Conservation (phyloP, 1,140 invertebrate species). For the Antheraea pernyi region DNA sequence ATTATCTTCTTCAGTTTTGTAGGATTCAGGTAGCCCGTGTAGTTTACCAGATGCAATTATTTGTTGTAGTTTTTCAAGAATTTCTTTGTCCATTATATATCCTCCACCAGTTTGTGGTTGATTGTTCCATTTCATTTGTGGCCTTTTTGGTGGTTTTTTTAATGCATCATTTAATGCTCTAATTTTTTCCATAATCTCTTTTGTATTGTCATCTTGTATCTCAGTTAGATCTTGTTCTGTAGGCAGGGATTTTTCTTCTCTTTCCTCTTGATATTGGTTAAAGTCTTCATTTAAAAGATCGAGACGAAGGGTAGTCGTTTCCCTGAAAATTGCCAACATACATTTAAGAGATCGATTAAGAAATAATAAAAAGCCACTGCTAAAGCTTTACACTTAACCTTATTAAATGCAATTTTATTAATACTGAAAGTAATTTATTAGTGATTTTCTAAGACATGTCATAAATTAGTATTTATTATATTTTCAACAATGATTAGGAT, state of each 20-base stretch:
- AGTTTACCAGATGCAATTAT: conserved; percentile 56
- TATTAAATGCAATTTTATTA: not conserved
- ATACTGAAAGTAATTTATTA: not conserved
- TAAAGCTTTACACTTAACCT: not conserved
- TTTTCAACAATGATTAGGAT: not conserved
- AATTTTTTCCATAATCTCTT: conserved; percentile 64
- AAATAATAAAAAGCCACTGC: not conserved
- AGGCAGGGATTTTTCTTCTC: conserved; percentile 43
- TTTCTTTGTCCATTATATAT: conserved; percentile 49
- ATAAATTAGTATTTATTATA: not conserved
- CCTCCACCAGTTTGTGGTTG: conserved; percentile 33
- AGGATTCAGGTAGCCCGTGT: conserved; percentile 22
- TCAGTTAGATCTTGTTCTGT: conserved; percentile 34
- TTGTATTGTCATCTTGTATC: conserved; percentile 30
- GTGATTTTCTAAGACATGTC: not conserved
- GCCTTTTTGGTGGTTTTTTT: conserved; percentile 42
- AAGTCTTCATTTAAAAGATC: conserved; percentile 14
- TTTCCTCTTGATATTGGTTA: conserved; percentile 13
- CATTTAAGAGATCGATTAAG: not conserved
- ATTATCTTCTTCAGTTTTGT: conserved; percentile 33
- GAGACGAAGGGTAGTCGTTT: conserved; percentile 14
- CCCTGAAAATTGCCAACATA: conserved; percentile 39
- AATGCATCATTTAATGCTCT: conserved; percentile 57
- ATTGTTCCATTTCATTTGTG: conserved; percentile 39
- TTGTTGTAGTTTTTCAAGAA: conserved; percentile 55